These are phyloP conservation scores for Scaptomyza pallida DNA, from an alignment of 1,140 invertebrate genomes.

Conservation along the genomic window DNA sequence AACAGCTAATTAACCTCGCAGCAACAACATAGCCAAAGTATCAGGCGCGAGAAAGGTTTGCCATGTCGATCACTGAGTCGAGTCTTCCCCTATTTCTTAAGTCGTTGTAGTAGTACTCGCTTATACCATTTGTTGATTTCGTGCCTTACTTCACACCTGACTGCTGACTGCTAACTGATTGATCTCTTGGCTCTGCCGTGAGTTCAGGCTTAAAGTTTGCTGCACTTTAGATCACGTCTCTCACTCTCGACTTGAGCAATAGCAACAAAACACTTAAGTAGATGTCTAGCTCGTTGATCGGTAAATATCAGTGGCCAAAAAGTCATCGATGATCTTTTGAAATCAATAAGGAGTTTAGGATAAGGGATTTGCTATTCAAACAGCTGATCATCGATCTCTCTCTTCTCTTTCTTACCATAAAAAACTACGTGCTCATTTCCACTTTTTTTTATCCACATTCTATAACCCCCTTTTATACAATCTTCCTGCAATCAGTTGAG, in stretches of 20 bases:
- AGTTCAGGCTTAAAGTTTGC: constrained; percentile 24
- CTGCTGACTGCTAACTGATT: constrained; percentile 58
- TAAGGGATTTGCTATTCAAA: background rate
- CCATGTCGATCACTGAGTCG: constrained; percentile 62
- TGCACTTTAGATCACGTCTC: constrained; percentile 67
- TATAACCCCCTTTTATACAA: background rate
- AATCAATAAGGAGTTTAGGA: too few species aligned
- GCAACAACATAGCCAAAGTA: constrained; percentile 7
- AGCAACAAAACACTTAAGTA: constrained; percentile 40
- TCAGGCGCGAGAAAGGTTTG: constrained; percentile 51
- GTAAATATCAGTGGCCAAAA: constrained; percentile 12
- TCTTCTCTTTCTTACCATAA: background rate
- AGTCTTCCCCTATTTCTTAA: background rate
- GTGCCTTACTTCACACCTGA: constrained; percentile 77
- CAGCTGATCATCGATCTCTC: background rate
- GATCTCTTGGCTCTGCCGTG: constrained; percentile 39
- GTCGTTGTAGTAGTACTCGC: constrained; percentile 36
- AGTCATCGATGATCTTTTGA: constrained; percentile 10
- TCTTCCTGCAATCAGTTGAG: constrained; percentile 45
- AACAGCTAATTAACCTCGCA: constrained; percentile 76
- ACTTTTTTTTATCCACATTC: constrained; percentile 1
- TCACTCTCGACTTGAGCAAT: constrained; percentile 18
- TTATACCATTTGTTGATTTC: constrained; percentile 30
- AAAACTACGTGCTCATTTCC: constrained; percentile 23
- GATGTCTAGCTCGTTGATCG: constrained; percentile 36